Evolutionary conservation across 2,113 vertebrate genomes (phyloP).

Genomic region (Pelodiscus sinensis): DNA sequence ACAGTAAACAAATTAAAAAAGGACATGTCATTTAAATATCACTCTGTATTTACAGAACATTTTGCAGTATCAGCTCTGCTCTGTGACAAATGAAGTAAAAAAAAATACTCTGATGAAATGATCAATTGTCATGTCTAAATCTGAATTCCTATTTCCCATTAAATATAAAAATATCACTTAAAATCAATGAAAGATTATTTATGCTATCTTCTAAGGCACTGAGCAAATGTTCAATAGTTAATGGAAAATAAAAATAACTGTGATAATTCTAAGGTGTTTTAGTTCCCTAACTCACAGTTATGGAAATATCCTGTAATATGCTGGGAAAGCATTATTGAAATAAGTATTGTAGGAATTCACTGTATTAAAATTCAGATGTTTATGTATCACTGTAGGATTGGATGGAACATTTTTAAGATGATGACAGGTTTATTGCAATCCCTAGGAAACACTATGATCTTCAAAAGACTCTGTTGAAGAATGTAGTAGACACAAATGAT

Average conservation of each 20-base stretch:
- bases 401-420: background rate
- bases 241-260: background rate
- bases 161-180: background rate
- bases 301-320: background rate
- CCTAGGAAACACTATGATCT: background rate
- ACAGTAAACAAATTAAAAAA: background rate
- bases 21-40: accelerated
- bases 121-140: background rate
- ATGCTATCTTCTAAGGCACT: background rate
- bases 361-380: background rate
- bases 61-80: background rate
- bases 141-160: background rate
- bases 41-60: background rate
- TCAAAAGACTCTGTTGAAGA: background rate
- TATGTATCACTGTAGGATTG: background rate
- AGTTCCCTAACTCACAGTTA: background rate
- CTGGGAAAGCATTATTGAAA: background rate
- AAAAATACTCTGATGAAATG: background rate
- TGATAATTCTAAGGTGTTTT: background rate
- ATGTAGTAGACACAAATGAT: background rate
- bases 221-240: background rate
- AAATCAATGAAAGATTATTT: background rate
- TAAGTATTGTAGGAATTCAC: background rate
- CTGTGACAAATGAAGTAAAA: background rate
- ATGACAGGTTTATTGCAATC: background rate